These are phyloP conservation scores for Nasonia giraulti DNA, from an alignment of 1,140 invertebrate genomes.

Conservation along the genomic window DNA sequence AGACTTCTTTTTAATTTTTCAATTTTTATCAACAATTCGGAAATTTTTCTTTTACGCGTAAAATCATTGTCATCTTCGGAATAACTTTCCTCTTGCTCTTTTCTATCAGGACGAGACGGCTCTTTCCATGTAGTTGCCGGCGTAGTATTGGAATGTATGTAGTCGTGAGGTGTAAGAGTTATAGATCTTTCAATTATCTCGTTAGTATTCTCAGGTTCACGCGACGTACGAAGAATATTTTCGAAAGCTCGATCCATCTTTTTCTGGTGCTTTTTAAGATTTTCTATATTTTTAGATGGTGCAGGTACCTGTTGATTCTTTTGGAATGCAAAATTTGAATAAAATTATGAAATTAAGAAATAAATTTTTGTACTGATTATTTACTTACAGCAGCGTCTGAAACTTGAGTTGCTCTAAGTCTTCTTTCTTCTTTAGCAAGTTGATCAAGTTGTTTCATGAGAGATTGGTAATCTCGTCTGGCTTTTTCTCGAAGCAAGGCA, in stretches of 20 bases:
- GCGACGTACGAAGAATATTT: slow-evolving; percentile 53
- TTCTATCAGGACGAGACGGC: slow-evolving; percentile 28
- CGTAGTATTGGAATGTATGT: slow-evolving; percentile 31
- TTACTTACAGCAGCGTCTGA: slow-evolving; percentile 57
- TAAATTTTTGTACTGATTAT: background rate
- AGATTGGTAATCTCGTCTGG: slow-evolving; percentile 72
- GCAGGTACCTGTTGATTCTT: slow-evolving; percentile 52
- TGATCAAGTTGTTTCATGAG: slow-evolving; percentile 70
- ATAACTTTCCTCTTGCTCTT: background rate
- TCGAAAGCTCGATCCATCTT: slow-evolving; percentile 64
- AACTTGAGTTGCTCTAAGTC: slow-evolving; percentile 64
- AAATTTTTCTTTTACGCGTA: slow-evolving; percentile 65
- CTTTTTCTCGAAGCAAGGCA: slow-evolving; percentile 72
- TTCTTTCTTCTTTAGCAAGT: slow-evolving; percentile 63
- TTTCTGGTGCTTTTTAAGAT: slow-evolving; percentile 58
- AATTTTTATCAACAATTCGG: slow-evolving; percentile 66
- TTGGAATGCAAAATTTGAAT: background rate
- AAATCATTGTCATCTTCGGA: slow-evolving; percentile 47
- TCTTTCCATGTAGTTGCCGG: slow-evolving; percentile 54
- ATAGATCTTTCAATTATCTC: slow-evolving; percentile 58
- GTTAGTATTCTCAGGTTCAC: background rate
- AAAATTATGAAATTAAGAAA: background rate
- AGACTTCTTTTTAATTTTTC: slow-evolving; percentile 66
- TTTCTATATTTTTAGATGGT: slow-evolving; percentile 56
- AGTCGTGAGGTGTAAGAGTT: slow-evolving; percentile 55